These are phyloP conservation scores for Lates calcarifer DNA, from an alignment of 2,113 vertebrate genomes.

Conservation along the genomic window DNA sequence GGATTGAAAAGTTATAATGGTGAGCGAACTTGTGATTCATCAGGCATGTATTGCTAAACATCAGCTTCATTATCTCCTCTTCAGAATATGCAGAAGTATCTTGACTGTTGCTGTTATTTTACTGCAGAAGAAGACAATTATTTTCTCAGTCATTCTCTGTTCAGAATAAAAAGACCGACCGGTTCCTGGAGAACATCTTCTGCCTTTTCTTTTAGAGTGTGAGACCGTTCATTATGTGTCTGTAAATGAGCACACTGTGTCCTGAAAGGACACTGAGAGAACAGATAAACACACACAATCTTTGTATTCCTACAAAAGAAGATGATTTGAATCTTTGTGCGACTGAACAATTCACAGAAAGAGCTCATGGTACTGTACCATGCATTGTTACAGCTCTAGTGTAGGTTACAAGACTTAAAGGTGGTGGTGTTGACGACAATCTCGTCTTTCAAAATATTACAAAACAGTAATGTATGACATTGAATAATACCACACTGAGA, in stretches of 20 bases:
- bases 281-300: conserved; percentile 30
- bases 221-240: conserved; percentile 46
- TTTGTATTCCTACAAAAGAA: conserved; percentile 14
- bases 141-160: conserved; percentile 13
- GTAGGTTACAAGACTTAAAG: no score
- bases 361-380: neutral
- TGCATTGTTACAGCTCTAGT: conserved; percentile 8
- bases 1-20: neutral
- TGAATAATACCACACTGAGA: neutral
- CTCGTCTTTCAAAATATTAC: neutral
- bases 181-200: conserved; percentile 51
- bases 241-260: conserved; percentile 34
- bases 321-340: conserved; percentile 39
- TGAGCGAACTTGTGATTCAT: neutral
- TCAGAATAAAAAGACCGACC: conserved; percentile 37
- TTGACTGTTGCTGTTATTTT: conserved; percentile 27
- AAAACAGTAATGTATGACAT: neutral
- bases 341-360: conserved; percentile 22
- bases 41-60: conserved; percentile 1
- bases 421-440: neutral
- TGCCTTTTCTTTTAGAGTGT: conserved; percentile 33
- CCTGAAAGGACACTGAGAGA: conserved; percentile 6
- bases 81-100: neutral
- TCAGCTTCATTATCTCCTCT: neutral
- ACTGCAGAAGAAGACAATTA: conserved; percentile 21